Evolutionary conservation across 2,113 vertebrate genomes (phyloP).

Genomic region (Ophthalmolycus amberensis): DNA sequence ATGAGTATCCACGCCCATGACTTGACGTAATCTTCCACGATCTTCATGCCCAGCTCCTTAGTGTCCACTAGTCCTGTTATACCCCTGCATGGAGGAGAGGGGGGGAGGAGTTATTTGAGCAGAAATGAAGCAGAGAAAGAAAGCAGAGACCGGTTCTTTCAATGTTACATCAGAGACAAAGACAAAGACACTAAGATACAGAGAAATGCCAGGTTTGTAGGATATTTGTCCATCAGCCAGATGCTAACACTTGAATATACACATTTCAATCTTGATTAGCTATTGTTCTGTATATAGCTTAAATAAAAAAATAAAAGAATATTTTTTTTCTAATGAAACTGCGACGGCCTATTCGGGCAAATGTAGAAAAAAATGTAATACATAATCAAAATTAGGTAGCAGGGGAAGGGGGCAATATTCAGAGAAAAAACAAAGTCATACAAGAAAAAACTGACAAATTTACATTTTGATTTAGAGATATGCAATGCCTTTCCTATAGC

Average conservation of each 20-base stretch:
- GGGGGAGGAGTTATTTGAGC: neutral
- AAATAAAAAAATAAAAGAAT: no score
- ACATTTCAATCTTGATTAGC: neutral
- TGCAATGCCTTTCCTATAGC: neutral
- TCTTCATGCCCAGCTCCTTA: constrained; percentile 87
- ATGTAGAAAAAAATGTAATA: no score
- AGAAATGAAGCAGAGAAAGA: neutral
- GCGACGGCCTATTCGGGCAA: no score
- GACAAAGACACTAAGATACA: neutral
- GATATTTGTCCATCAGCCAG: neutral
- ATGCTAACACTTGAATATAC: neutral
- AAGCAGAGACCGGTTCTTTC: neutral
- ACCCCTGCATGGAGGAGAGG: constrained; percentile 74
- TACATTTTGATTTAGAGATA: neutral
- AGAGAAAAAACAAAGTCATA: neutral
- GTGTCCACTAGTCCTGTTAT: constrained; percentile 87
- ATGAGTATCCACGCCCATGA: constrained; percentile 94
- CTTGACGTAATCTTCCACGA: constrained; percentile 90
- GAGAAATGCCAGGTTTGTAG: neutral
- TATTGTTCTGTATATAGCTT: neutral
- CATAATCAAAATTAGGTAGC: no score
- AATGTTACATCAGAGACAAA: neutral
- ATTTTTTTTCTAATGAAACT: no score
- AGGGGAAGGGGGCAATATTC: no score
- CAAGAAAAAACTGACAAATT: neutral